Evolutionary conservation across 2,888 invertebrate genomes (phyloP).

Genomic region (Ferrisia virgata): DNA sequence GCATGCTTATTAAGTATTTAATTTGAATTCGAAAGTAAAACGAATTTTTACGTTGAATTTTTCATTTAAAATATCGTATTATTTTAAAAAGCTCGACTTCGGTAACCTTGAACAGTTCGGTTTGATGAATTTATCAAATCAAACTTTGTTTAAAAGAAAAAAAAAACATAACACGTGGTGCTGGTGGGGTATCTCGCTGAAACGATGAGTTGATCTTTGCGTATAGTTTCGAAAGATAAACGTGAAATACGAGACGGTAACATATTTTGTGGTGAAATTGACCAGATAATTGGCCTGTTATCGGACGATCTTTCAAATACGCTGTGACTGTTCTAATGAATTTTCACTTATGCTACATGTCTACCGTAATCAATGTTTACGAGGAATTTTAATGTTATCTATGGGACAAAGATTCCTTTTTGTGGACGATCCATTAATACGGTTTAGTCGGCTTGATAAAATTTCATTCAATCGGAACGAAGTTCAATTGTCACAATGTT

Average conservation of each 20-base stretch:
- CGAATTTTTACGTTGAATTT: not conserved
- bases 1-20: conserved; percentile 23
- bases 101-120: not conserved
- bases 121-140: not conserved
- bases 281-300: not conserved
- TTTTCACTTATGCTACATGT: not conserved
- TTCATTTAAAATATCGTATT: not conserved
- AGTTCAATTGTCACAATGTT: not conserved
- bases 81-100: not conserved
- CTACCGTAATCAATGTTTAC: not conserved
- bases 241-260: not conserved
- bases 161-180: not conserved
- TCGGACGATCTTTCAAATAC: not conserved
- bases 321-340: not conserved
- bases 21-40: conserved; percentile 3
- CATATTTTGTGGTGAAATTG: not conserved
- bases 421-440: not conserved
- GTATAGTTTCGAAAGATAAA: not conserved
- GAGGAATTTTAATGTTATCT: not conserved
- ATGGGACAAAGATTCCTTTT: not conserved
- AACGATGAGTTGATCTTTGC: not conserved
- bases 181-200: not conserved
- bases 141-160: not conserved
- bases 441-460: not conserved
- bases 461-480: not conserved